Base-by-base conservation (phyloP, 2,113 vertebrate species). In the Tachysurus vachellii region DNA sequence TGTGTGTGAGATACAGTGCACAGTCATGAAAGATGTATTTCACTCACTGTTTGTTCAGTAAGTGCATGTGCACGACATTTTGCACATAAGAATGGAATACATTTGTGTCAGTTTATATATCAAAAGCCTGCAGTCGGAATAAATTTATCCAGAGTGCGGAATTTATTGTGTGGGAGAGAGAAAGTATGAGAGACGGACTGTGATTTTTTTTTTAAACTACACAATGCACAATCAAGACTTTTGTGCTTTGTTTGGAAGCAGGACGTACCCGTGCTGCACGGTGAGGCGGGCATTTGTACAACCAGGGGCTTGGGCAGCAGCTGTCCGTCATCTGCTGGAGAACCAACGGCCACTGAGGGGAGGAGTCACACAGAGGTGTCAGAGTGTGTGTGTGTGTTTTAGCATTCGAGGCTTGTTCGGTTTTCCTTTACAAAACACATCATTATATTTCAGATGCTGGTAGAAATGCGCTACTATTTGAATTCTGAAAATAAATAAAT, bases 231-330 rank as follows among this genome's bases (percentile, higher is more conserved):
- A 88, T 70, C 16, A 68, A 16, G 66, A 56, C 66, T 14, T 87
- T 73, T 84, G 88, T 84, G 70, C 61, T 79, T 86, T 89, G 90
- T 88, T 62, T 56, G 79, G 56, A n/a, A 54, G 85, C 42, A 83
- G 53, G 44, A 50, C 50, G 28, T 88, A 91, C 90, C 90, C 81
- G 82, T 91, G 64, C 19, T 62, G 79, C 70, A 85, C 53, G 75
- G 61, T 10, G 79, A 80, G 61, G 61, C 16, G 8, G 85, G 47
- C 68, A 47, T 80, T 21, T 82, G 82, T 44, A 79, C 56, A 57
- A 57, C 88, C 56, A 86, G 70, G 82, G 88, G 86, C 61, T 84
- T 84, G 28, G 85, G 77, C 7, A 75, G 50, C 47, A 81, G 61
- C 57, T 59, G 86, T 64, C 82, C 82, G 19, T 91, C 88, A 77